Evolutionary conservation across 2,797 vertebrate genomes (phyloP).

Genomic region (Eutrigla gurnardus): DNA sequence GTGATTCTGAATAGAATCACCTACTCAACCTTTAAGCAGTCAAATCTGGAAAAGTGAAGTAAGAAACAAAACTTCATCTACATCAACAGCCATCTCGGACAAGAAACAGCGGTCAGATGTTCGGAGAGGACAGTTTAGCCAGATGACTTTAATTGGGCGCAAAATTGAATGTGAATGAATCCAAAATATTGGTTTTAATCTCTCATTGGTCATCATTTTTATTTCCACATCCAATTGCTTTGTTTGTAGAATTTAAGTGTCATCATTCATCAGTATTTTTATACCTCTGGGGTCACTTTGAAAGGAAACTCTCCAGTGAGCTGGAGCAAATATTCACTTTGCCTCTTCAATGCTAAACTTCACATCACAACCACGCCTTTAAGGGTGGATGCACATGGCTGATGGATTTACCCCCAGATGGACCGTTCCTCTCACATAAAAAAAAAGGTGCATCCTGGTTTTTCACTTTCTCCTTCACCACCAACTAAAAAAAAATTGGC

Average conservation of each 20-base stretch:
- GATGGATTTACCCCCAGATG: slow-evolving; percentile 42
- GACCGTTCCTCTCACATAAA: slow-evolving; percentile 5
- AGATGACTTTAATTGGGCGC: neutral
- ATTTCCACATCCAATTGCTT: too few relatives aligned
- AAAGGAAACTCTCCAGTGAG: slow-evolving; percentile 15
- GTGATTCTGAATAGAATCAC: too few relatives aligned
- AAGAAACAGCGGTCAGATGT: neutral
- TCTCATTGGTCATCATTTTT: neutral
- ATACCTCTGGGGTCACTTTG: slow-evolving; percentile 2
- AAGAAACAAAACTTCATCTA: too few relatives aligned
- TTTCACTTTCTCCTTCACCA: slow-evolving; percentile 55
- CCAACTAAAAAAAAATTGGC: slow-evolving; percentile 29
- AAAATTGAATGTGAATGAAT: neutral
- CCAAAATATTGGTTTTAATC: neutral
- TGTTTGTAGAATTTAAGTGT: too few relatives aligned
- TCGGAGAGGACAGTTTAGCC: neutral
- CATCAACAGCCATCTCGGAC: too few relatives aligned
- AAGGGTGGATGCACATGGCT: slow-evolving; percentile 44
- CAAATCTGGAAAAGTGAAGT: too few relatives aligned
- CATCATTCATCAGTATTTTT: neutral
- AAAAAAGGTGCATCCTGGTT: slow-evolving; percentile 38
- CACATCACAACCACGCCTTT: slow-evolving; percentile 31
- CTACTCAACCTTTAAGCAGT: too few relatives aligned
- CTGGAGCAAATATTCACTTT: slow-evolving; percentile 34
- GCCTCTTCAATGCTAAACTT: slow-evolving; percentile 4